Evolutionary conservation across 30 jellyfish, hydroid and myxozoan species (phyloP), one percentile per base, ranked within the genome.

Genomic region (Pelagia noctiluca): DNA sequence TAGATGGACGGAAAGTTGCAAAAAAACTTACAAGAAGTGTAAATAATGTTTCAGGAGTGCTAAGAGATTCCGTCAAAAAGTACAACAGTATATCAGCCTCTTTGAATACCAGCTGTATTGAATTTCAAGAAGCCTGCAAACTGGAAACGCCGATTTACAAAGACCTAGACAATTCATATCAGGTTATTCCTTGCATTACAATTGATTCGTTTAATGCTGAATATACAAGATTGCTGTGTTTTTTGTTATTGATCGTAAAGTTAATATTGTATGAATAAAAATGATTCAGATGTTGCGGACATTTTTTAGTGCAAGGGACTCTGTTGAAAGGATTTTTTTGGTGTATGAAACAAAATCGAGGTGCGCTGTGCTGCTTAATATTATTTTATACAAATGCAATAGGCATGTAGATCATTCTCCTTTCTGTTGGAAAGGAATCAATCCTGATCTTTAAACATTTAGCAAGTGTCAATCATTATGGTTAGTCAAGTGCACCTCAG

Each of bases 1-100:
- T 29, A 63, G 76, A 63, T 63, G 76, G 76, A 23, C 76, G 31
- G 76, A 63, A 63, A 29, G 46, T 63, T 23, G 76, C 76, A 23
- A 63, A 63, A 48, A 63, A 33, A 33, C 36, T 63, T 12, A 63
- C 46, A 21, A 25, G 76, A 63, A 63, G 46, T 29, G 46, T 63
- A 28, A 63, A 63, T 33, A 63, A 63, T 21, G 46, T 29, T 21
- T 63, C 46, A 23, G 36, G 76, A 21, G 31, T 38, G 76, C 24
- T 63, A 63, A 63, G 46, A 63, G 76, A 16, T 23, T 38, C 76
- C 36, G 36, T 23, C 36, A 63, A 23, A 21, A 48, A 63, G 31
- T 63, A 63, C 31, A 63, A 63, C 31, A 25, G 31, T 38, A 63
- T 63, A 21, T 23, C 46, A 23, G 36, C 48, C 76, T 23, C 36